Conservation (phyloP, 2,888 invertebrate species). For the Pharmacophagus antenor region DNA sequence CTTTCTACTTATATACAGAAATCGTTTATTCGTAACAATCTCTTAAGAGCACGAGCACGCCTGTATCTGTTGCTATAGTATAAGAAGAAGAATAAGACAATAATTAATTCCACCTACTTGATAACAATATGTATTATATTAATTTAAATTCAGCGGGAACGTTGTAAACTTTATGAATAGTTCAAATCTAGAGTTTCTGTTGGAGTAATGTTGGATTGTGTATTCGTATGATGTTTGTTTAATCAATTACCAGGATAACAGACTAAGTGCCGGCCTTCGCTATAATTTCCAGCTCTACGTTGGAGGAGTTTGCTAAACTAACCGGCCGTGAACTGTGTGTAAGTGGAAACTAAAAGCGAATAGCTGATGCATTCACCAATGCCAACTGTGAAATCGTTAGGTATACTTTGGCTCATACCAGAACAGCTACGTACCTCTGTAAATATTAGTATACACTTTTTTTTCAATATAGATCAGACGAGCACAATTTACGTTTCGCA, state of each 20-base stretch:
- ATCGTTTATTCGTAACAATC: too few species aligned
- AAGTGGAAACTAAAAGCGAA: constrained; percentile 14
- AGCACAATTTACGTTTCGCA: neutral
- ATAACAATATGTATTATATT: too few species aligned
- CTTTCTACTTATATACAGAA: too few species aligned
- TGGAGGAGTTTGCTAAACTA: constrained; percentile 20
- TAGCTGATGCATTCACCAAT: neutral
- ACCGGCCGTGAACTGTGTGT: constrained; percentile 23
- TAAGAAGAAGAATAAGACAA: too few species aligned
- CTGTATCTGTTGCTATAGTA: too few species aligned
- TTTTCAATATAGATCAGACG: neutral
- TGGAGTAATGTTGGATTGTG: constrained; percentile 5
- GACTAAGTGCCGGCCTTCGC: constrained; percentile 11
- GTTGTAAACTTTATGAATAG: neutral
- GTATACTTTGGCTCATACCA: neutral
- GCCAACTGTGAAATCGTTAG: too few species aligned
- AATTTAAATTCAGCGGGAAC: neutral
- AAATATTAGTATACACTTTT: neutral
- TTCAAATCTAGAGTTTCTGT: constrained; percentile 2
- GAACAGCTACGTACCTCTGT: neutral
- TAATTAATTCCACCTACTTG: too few species aligned
- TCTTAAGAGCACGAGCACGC: too few species aligned
- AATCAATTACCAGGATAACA: constrained; percentile 23
- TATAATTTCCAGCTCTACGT: constrained; percentile 16
- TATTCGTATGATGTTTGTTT: constrained; percentile 21